phyloP scores from a whole-genome alignment of 2,888 invertebrate species.

The Eumacrocentrus americanus region DNA sequence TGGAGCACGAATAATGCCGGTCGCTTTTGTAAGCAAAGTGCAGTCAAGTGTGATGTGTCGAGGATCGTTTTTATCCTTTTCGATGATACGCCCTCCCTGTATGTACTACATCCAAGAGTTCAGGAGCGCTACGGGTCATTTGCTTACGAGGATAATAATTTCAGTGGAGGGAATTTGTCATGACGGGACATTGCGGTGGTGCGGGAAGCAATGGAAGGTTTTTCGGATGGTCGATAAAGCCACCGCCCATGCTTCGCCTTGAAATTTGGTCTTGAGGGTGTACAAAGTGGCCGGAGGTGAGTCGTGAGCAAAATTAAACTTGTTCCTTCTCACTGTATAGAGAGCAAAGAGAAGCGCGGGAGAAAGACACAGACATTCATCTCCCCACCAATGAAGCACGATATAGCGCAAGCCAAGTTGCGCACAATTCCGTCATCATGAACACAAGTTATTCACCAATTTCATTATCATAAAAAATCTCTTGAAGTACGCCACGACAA shows the following conservation, averaged over 20 bases:
- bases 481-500: conserved; percentile 55
- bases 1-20: conserved; percentile 34
- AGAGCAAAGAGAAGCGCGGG: conserved; percentile 15
- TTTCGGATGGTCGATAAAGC: conserved; percentile 25
- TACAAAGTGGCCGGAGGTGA: conserved; percentile 23
- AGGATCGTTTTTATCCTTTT: conserved; percentile 38
- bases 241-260: conserved; percentile 27
- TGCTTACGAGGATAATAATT: background rate
- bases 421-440: conserved; percentile 23
- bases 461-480: conserved; percentile 39
- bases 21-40: conserved; percentile 15
- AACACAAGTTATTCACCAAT: conserved; percentile 29
- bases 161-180: too few relatives aligned
- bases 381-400: conserved; percentile 11
- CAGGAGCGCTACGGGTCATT: background rate
- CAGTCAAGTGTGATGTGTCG: conserved; percentile 46
- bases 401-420: conserved; percentile 19
- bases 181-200: too few relatives aligned
- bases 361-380: conserved; percentile 20
- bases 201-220: conserved; percentile 1
- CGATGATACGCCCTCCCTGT: background rate
- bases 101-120: too few relatives aligned
- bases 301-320: conserved; percentile 29
- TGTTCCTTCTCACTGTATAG: too few relatives aligned
- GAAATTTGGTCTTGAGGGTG: conserved; percentile 29